Evolutionary conservation across 2,113 vertebrate species (phyloP).

Genomic region (Sinocyclocheilus grahami): DNA sequence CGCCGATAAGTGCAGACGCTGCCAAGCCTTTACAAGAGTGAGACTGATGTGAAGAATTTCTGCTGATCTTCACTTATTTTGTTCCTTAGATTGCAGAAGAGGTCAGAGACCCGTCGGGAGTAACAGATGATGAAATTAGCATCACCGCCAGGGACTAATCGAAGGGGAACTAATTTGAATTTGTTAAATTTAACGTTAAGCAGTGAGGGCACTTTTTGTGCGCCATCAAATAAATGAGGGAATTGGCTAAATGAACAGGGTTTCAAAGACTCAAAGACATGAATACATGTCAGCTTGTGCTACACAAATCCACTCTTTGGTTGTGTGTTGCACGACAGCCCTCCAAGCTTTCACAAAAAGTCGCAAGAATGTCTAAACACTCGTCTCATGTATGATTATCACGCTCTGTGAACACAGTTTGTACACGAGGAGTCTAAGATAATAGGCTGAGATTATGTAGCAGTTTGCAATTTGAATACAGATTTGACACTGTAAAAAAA

Average conservation of each 20-base stretch:
- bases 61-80: background rate
- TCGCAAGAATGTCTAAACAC: background rate
- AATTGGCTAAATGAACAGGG: conserved; percentile 53
- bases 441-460: background rate
- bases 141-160: conserved; percentile 44
- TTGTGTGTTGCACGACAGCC: conserved; percentile 9
- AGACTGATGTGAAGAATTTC: background rate
- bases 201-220: conserved; percentile 49
- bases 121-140: conserved; percentile 60
- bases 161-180: conserved; percentile 57
- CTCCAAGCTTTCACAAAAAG: background rate
- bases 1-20: background rate
- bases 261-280: conserved; percentile 35
- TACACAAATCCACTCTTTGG: background rate
- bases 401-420: background rate
- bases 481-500: background rate
- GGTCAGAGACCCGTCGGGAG: conserved; percentile 45
- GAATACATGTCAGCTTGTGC: background rate
- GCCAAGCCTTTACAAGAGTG: too few species aligned
- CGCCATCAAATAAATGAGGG: conserved; percentile 49
- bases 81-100: conserved; percentile 1
- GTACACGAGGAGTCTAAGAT: background rate
- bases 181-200: conserved; percentile 60
- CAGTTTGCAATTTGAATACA: background rate
- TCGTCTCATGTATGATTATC: background rate